A percentile compares a stretch with the other conserved stretches of the same genome.
Conservation (phyloP, 2,797 vertebrate genomes). For the Caiman crocodilus region DNA sequence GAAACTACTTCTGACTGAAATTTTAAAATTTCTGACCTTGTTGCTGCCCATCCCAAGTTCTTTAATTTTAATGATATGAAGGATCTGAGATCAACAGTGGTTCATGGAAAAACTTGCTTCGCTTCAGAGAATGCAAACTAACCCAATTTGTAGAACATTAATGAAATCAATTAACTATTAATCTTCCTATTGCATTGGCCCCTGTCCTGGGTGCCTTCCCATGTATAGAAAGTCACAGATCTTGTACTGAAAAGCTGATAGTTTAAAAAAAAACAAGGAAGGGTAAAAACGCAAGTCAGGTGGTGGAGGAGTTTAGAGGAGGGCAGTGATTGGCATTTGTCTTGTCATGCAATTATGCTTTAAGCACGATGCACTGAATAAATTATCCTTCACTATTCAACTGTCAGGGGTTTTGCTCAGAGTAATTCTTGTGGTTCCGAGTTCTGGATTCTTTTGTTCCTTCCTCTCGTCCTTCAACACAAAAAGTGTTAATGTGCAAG, state of each 20-base stretch:
- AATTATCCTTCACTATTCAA: neutral
- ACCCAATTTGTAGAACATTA: neutral
- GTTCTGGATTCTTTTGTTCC: neutral
- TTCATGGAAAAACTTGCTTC: neutral
- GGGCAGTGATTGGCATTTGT: neutral
- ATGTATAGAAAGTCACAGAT: neutral
- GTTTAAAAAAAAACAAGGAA: neutral
- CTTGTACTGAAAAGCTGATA: neutral
- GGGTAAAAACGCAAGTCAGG: no score
- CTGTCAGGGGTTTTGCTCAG: neutral
- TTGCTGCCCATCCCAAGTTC: neutral
- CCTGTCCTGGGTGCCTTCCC: neutral
- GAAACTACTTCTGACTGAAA: no score
- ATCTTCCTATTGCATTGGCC: neutral
- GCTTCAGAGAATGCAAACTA: neutral
- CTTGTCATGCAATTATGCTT: neutral
- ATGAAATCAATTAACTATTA: neutral
- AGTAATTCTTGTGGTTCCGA: neutral
- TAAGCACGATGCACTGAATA: neutral
- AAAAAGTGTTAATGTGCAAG: neutral
- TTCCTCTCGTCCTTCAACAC: neutral
- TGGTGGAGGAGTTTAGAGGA: no score
- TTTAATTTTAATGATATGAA: neutral
- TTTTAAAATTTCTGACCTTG: neutral
- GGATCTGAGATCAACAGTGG: neutral